Base-by-base conservation (phyloP, 1,140 invertebrate genomes). In the Drosophila lowei region DNA sequence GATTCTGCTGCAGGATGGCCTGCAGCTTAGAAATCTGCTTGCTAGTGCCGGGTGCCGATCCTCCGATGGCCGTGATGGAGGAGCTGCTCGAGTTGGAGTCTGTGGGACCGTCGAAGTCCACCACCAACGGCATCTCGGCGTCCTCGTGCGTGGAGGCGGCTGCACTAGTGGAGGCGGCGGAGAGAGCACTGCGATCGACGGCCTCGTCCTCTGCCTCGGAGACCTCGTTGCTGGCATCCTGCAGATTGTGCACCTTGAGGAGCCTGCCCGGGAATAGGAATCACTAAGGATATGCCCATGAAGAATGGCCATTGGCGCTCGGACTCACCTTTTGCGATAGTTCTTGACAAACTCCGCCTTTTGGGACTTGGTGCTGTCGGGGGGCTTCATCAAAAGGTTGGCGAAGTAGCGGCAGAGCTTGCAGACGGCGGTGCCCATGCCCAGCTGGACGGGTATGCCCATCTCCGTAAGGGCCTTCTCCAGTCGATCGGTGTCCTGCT, bases 331-430 rank as follows among this genome's bases (percentile, higher is more conserved):
- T 79, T 94, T 94, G n/a, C 94, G 92, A 88, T 96, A 96, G 60
- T 93, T 94, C 72, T 92, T 93, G 50, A 93, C 93, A 62, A 95
- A 95, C 11, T 93, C 92, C 13, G 92, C 92, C 56, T 94, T 93
- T 66, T 93, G 93, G 23, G 93, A 93, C 47, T 94, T 92, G 75
- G 92, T 72, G 25, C 80, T 83, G 64, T 93, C 86, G 6, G 92
- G 90, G 11, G 93, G 92, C 56, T 96, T 95, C 59, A 96, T 92
- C 28, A 95, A 92, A 18, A 96, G 81, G 48, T 94, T 93, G 55
- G 94, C 94, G 90, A 95, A 97, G 79, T 95, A 95, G 62, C 95
- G 94, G 77, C 96, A 97, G 5, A 95, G 90, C 91, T 96, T 97
- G 91, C 96, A 97, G 9, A 96, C 93, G 70, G 96, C 94, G 0